Conservation (phyloP, 2,888 invertebrate genomes). For the Hydrotaea diabolus region DNA sequence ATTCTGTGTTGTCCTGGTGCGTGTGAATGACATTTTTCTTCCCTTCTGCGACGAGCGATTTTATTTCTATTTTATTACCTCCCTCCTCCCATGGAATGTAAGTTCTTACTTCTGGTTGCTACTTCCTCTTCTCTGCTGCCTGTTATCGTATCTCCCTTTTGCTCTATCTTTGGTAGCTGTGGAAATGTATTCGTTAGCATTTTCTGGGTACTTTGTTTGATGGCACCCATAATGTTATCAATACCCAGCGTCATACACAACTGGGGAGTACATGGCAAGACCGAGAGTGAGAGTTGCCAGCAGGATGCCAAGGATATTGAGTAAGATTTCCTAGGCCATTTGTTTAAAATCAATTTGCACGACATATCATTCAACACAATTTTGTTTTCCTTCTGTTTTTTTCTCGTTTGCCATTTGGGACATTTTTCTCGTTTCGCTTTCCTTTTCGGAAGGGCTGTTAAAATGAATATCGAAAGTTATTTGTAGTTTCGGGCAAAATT, state of each 20-base stretch:
- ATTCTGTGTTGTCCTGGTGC: not conserved
- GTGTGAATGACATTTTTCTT: constrained; percentile 28
- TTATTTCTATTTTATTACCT: constrained; percentile 39
- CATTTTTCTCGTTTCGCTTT: not conserved
- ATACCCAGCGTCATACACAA: not conserved
- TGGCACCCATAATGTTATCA: constrained; percentile 12
- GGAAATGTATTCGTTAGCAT: constrained; percentile 16
- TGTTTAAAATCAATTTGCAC: constrained; percentile 62
- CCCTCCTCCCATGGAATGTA: not conserved
- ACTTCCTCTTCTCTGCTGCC: not conserved
- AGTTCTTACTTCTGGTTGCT: too few relatives aligned
- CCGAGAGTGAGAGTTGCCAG: not conserved
- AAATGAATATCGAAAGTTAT: not conserved
- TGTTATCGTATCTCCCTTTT: constrained; percentile 17
- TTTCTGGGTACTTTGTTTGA: not conserved
- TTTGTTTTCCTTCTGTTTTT: constrained; percentile 13
- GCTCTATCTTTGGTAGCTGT: not conserved
- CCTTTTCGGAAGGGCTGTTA: not conserved
- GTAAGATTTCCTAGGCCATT: constrained; percentile 34
- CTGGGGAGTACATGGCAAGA: not conserved
- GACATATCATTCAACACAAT: constrained; percentile 50
- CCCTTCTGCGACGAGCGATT: constrained; percentile 16
- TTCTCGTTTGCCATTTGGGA: not conserved
- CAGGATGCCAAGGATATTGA: not conserved
- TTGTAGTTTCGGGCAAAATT: not conserved